Evolutionary conservation across 2,113 vertebrate species (phyloP).

Genomic region (Perca fluviatilis): DNA sequence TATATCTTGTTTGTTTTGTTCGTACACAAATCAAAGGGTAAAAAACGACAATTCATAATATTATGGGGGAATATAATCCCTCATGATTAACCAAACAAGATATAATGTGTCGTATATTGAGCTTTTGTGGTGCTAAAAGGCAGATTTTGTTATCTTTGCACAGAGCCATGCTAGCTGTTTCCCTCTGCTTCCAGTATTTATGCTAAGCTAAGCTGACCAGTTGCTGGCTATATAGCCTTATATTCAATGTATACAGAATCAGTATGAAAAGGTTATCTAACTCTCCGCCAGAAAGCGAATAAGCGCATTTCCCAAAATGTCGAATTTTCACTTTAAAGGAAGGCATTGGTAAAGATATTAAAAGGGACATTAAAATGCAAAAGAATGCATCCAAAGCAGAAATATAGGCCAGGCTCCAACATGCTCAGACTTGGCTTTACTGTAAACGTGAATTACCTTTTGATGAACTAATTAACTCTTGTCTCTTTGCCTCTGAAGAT

Average conservation of each 20-base stretch:
- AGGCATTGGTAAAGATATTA: not conserved
- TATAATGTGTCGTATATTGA: conserved; percentile 2
- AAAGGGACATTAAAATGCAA: not conserved
- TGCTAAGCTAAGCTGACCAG: not conserved
- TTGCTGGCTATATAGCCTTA: no score
- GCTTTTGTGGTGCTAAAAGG: no score
- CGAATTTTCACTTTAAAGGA: not conserved
- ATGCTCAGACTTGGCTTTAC: not conserved
- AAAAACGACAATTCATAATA: not conserved
- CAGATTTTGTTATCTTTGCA: not conserved
- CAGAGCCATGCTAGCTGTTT: not conserved
- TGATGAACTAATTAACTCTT: conserved; percentile 1
- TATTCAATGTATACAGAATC: not conserved
- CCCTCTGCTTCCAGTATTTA: not conserved
- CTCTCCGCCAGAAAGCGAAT: not conserved
- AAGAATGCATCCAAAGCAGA: not conserved
- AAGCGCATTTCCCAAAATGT: not conserved
- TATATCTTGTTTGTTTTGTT: conserved; percentile 12
- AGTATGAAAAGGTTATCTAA: not conserved
- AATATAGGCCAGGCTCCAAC: conserved; percentile 12
- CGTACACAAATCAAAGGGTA: not conserved
- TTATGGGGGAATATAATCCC: no score
- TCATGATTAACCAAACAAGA: not conserved
- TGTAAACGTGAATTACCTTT: not conserved
- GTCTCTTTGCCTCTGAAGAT: conserved; percentile 70